Base-by-base conservation (phyloP, 2,797 vertebrate species). In the Delichon dasypus region DNA sequence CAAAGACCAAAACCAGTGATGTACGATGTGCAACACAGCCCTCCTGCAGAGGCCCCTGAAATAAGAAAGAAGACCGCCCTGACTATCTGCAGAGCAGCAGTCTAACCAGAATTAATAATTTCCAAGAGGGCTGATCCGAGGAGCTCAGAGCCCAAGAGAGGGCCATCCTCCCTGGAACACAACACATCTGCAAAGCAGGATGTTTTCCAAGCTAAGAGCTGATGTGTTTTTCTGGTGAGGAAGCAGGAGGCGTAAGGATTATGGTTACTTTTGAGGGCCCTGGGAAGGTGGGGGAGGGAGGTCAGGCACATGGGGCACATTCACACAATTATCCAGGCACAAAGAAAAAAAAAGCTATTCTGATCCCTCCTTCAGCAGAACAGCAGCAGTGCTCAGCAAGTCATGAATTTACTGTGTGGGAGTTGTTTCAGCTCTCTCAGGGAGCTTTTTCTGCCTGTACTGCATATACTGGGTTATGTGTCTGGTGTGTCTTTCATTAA, bases 121-220 rank as follows among this genome's bases (percentile, higher is more conserved):
- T 82, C 54, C 7, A 10, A 85, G 50, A 38, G 61, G 20, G 8
- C 17, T 50, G 73, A 78, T 60, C 65, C 27, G 4, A 48, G 53
- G 29, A 84, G n/a, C 9, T 0, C 44, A 34, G 54, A 62, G 74
- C 51, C 58, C 72, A 58, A 38, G 61, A 87, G 78, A 79, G 20
- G 42, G 13, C 40, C 38, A 5, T 58, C 44, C 17, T 87, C 51
- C 26, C 72, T 14, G 55, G 50, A 54, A 68, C n/a, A 23, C 5
- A 53, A 45, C 85, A 91, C 87, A 94, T 92, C 87, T 92, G 92
- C 47, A 67, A 44, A 58, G 79, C 47, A 66, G 88, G 89, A 95
- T 66, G 13, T 57, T 92, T 88, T 95, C 90, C 51, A 89, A 44
- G 34, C 8, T 23, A 34, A 90, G 73, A 92, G 65, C 60, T 54